Evolutionary conservation across 1,140 invertebrate genomes (phyloP).

Genomic region (Drosophila triauraria): DNA sequence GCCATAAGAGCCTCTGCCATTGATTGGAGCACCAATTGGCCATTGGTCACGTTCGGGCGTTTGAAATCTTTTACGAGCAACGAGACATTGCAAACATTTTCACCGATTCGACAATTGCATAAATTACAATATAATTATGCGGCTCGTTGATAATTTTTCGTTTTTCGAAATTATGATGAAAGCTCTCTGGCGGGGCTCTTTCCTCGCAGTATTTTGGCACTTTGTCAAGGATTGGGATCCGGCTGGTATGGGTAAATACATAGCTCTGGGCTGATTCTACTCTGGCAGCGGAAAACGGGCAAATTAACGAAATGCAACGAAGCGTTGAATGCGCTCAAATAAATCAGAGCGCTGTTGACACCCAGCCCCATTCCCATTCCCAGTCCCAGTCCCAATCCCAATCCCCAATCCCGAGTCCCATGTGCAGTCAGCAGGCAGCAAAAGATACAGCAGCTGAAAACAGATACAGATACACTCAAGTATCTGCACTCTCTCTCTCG

Average conservation of each 20-base stretch:
- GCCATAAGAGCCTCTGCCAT: conserved; percentile 36
- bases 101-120: conserved; percentile 50
- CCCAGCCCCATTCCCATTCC: conserved; percentile 42
- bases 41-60: conserved; percentile 64
- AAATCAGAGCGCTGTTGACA: conserved; percentile 84
- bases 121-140: conserved; percentile 83
- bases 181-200: conserved; percentile 23
- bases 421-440: conserved; percentile 13
- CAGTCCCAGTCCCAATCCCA: conserved; percentile 6
- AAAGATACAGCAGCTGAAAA: conserved; percentile 30
- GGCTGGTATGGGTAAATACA: conserved; percentile 17
- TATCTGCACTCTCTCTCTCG: conserved; percentile 27
- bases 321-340: conserved; percentile 84
- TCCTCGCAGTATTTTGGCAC: conserved; percentile 41
- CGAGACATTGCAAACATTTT: conserved; percentile 63
- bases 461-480: conserved; percentile 20
- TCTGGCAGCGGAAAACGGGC: conserved; percentile 70
- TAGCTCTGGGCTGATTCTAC: conserved; percentile 38
- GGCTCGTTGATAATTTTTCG: conserved; percentile 71
- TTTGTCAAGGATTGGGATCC: conserved; percentile 43
- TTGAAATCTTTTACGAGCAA: conserved; percentile 73
- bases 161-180: conserved; percentile 64
- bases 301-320: conserved; percentile 84
- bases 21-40: conserved; percentile 51
- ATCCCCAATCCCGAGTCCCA: conserved; percentile 27